These are phyloP conservation scores for Mustelus asterias DNA, from an alignment of 2,113 vertebrate species.

Conservation along the genomic window DNA sequence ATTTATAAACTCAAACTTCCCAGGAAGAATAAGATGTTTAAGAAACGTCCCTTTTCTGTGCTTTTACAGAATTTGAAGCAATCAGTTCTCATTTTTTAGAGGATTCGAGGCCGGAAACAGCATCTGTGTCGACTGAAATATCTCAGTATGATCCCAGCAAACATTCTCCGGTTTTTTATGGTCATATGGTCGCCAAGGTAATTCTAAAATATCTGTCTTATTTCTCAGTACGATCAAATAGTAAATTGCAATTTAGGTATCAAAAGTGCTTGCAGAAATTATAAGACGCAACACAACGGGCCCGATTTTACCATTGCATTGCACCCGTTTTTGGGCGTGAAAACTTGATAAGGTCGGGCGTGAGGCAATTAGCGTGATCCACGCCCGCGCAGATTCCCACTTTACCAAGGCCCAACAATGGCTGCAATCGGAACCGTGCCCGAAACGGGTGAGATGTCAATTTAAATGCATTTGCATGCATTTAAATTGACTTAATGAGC, in stretches of 20 bases:
- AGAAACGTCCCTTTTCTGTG: not conserved
- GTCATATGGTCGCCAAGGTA: slow-evolving; percentile 44
- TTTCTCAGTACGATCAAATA: too few species aligned
- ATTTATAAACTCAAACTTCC: not conserved
- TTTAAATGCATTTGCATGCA: too few species aligned
- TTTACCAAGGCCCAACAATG: too few species aligned
- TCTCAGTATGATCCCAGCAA: slow-evolving; percentile 44
- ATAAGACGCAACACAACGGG: not conserved
- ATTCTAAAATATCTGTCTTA: not conserved
- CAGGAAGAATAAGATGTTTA: not conserved
- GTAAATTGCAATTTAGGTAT: not conserved
- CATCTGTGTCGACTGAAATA: slow-evolving; percentile 41
- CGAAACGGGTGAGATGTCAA: too few species aligned
- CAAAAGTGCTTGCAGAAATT: not conserved
- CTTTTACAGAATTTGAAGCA: slow-evolving; percentile 59
- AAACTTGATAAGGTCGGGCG: too few species aligned
- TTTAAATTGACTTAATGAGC: too few species aligned
- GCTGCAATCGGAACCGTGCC: too few species aligned
- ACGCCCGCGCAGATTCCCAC: too few species aligned
- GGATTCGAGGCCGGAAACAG: slow-evolving; percentile 34
- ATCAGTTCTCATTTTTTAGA: slow-evolving; percentile 47
- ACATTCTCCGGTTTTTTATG: slow-evolving; percentile 39
- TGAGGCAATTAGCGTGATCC: too few species aligned
- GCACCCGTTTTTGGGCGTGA: too few species aligned
- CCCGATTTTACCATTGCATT: too few species aligned